Evolutionary conservation across 2,888 invertebrate genomes (phyloP).

Genomic region (Tipula vernalis): DNA sequence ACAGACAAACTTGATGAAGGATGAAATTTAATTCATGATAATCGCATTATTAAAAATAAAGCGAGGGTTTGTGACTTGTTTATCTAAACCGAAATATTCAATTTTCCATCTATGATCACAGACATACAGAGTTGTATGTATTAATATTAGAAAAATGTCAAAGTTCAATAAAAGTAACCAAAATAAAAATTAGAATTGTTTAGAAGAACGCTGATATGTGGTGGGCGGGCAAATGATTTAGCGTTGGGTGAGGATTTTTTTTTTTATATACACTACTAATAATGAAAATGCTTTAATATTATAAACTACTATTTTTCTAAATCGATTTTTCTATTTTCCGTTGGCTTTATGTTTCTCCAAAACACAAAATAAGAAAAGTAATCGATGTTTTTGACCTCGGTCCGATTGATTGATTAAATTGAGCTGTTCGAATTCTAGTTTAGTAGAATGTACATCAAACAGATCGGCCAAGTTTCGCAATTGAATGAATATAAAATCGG

Average conservation of each 20-base stretch:
- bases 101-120: background rate
- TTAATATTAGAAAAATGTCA: background rate
- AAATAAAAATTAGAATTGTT: background rate
- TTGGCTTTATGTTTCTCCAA: background rate
- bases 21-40: background rate
- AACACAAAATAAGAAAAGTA: background rate
- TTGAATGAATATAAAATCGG: background rate
- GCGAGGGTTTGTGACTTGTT: background rate
- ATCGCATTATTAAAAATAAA: background rate
- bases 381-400: background rate
- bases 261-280: background rate
- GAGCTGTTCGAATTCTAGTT: background rate
- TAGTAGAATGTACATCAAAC: background rate
- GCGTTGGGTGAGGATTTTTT: background rate
- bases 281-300: background rate
- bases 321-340: constrained; percentile 4
- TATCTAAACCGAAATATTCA: background rate
- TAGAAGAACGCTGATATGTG: background rate
- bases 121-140: background rate
- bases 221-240: background rate
- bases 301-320: background rate
- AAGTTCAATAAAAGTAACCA: background rate
- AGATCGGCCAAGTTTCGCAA: background rate
- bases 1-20: background rate
- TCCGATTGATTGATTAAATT: background rate